Evolutionary conservation across 2,888 invertebrate genomes (phyloP), one percentile per base, ranked within the genome.

Genomic region (Taphrorychus bicolor): DNA sequence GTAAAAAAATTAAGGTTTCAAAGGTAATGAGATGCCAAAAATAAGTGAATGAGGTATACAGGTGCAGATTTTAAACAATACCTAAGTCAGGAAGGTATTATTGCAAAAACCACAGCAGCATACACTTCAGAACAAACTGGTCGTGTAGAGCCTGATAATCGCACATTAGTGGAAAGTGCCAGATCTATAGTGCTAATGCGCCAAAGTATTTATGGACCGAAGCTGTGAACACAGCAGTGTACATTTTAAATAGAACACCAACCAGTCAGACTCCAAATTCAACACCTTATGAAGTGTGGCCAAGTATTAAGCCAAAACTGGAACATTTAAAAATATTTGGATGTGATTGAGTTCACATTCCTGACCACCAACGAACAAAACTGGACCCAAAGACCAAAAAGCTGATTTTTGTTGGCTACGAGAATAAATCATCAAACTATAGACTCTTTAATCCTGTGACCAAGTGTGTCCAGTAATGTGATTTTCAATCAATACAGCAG

Each of bases 131-230:
- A n/a, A n/a, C 76, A 77, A 65, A 80, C 79, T 71, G 78, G 76
- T 5, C 67, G 65, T 53, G 65, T 73, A 0, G 79, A 81, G 65
- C 48, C 78, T 23, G 74, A 78, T 48, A 77, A 76, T 40, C 51
- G 78, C 14, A 78, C 78, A n/a, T 71, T 79, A 14, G 72, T 78
- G 9, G 80, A 80, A 65, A 71, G 59, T 53, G 77, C 78, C 3
- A 70, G 76, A 56, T 63, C 78, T 0, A 77, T 79, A 76, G 19
- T 80, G 16, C 45, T 70, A 4, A 66, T 32, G 51, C 79, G 21
- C 72, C 72, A 0, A 62, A 71, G n/a, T 17, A 54, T n/a, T 70
- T 77, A 32, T 81, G 79, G 79, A 74, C 76, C 2, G 40, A 60
- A 42, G 66, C 66, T 9, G 60, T 76, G 3, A 73, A 72, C 19